phyloP scores from a whole-genome alignment of 2,888 invertebrate genomes.

The Capitulum mitella region DNA sequence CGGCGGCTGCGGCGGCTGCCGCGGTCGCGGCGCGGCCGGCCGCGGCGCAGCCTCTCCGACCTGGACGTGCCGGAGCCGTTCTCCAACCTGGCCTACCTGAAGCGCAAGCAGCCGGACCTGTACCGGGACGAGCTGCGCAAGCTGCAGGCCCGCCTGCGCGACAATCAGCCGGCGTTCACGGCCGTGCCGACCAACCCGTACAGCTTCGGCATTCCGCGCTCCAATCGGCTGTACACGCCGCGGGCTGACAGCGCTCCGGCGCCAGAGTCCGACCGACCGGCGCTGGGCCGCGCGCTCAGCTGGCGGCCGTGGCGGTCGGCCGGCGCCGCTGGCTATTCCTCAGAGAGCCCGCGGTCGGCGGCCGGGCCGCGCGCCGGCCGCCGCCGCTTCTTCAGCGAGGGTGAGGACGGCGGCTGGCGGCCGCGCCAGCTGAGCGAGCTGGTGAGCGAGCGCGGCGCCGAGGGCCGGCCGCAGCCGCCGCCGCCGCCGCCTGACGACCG shows the following conservation, averaged over 20 bases:
- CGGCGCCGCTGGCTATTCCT: background rate
- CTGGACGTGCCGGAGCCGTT: slow-evolving; percentile 16
- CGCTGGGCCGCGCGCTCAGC: background rate
- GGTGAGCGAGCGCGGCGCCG: background rate
- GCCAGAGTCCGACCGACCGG: background rate
- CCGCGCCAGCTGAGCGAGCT: background rate
- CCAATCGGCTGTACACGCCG: slow-evolving; percentile 19
- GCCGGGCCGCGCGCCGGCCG: background rate
- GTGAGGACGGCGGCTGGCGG: background rate
- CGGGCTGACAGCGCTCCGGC: background rate
- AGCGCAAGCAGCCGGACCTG: background rate
- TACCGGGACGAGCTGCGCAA: slow-evolving; percentile 13
- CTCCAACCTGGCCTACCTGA: slow-evolving; percentile 22
- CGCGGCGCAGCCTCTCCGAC: slow-evolving; percentile 15
- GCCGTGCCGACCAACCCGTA: background rate
- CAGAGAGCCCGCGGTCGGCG: background rate
- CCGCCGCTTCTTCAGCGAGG: background rate
- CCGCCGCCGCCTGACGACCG: background rate
- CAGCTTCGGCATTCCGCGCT: slow-evolving; percentile 19
- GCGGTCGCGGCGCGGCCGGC: background rate
- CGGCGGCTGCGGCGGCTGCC: background rate
- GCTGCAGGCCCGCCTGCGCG: background rate
- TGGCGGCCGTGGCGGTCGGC: background rate
- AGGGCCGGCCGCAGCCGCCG: background rate
- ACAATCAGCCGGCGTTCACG: slow-evolving; percentile 1